phyloP scores from a whole-genome alignment of 2,797 vertebrate species.

The Eulemur mongoz region DNA sequence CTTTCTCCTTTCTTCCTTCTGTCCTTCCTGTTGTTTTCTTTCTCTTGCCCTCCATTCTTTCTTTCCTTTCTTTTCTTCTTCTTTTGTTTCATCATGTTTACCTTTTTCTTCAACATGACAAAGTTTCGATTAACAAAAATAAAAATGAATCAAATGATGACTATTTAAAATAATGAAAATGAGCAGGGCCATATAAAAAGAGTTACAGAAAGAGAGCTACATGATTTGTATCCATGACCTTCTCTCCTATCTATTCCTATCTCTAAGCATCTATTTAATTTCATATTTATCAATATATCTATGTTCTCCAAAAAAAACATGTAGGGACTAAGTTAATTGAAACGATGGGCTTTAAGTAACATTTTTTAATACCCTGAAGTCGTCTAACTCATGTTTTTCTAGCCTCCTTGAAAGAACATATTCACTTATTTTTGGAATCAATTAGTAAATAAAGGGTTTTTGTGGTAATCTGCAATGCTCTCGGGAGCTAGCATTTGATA shows the following conservation, averaged over 20 bases:
- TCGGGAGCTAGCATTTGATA: background rate
- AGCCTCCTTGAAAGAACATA: background rate
- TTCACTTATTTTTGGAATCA: background rate
- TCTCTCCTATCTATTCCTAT: background rate
- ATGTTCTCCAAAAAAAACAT: background rate
- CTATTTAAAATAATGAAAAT: background rate
- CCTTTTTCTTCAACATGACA: background rate
- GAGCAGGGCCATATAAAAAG: background rate
- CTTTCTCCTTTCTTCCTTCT: background rate
- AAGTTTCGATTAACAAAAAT: background rate
- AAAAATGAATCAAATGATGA: background rate
- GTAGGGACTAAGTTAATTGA: background rate
- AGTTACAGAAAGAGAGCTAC: background rate
- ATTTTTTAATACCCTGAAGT: background rate
- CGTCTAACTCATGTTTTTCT: background rate
- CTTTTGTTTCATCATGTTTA: background rate
- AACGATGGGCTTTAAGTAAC: background rate
- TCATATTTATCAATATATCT: background rate
- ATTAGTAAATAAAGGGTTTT: background rate
- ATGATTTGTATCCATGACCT: background rate
- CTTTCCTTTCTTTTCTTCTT: background rate
- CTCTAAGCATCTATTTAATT: background rate
- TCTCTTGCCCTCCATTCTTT: rapidly evolving
- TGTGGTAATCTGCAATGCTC: background rate
- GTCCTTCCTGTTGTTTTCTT: rapidly evolving